Evolutionary conservation across 2,888 invertebrate genomes (phyloP).

Genomic region (Tipula confusa): DNA sequence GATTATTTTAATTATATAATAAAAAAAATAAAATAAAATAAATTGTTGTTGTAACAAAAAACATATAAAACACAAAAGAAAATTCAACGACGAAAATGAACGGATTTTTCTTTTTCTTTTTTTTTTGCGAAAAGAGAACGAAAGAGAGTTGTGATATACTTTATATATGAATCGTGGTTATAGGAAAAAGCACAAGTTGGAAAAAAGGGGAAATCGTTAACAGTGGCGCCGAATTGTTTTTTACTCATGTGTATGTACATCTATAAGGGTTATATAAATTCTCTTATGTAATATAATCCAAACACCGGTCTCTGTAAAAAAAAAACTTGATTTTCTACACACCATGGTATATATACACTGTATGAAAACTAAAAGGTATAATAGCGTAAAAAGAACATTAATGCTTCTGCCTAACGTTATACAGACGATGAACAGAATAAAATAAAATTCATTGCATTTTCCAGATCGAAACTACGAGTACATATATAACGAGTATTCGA

Average conservation of each 20-base stretch:
- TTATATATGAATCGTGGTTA: too few relatives aligned
- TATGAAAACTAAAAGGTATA: neutral
- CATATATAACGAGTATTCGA: neutral
- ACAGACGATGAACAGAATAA: neutral
- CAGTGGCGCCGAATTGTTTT: neutral
- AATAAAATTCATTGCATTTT: slow-evolving; percentile 10
- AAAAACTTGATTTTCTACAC: neutral
- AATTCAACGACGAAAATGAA: slow-evolving; percentile 6
- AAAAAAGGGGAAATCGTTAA: neutral
- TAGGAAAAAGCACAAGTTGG: neutral
- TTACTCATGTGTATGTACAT: neutral
- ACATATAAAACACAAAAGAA: neutral
- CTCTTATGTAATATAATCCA: neutral
- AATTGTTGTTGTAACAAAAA: neutral
- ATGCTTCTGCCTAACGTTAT: neutral
- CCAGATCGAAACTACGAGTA: neutral
- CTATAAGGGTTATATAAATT: neutral
- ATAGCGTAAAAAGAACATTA: neutral
- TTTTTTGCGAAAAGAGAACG: neutral
- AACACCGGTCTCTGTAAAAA: neutral
- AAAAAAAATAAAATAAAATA: too few relatives aligned
- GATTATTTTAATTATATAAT: slow-evolving; percentile 20
- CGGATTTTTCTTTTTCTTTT: neutral
- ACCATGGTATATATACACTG: neutral
- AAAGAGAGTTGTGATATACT: neutral